Conservation (phyloP, 2,113 vertebrate species). For the Ginglymostoma cirratum region DNA sequence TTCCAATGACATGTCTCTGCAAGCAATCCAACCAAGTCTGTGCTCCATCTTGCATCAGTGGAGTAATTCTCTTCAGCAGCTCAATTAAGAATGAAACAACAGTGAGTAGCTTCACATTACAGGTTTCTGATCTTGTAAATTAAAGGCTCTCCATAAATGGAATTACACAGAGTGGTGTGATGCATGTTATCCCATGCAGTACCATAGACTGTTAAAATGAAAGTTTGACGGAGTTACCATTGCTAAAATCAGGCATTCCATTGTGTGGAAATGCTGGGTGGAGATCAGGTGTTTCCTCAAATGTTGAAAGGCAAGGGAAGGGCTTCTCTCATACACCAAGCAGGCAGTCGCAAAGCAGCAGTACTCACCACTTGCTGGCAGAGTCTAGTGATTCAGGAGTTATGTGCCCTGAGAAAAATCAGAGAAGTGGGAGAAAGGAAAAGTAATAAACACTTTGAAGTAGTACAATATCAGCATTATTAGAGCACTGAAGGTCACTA, state of each 20-base stretch:
- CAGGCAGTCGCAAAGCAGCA: neutral
- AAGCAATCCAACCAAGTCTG: neutral
- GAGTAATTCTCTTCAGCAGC: neutral
- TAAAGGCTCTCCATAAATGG: neutral
- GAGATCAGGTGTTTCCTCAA: neutral
- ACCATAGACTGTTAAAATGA: neutral
- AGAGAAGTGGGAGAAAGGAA: neutral
- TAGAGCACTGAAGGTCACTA: neutral
- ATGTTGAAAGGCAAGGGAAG: neutral
- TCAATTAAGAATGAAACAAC: neutral
- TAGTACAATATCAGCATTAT: neutral
- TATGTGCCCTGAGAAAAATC: neutral
- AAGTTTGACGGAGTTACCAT: neutral
- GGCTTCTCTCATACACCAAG: neutral
- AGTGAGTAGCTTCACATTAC: no score
- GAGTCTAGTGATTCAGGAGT: neutral
- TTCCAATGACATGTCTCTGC: neutral
- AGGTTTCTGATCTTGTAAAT: neutral
- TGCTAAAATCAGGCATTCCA: neutral
- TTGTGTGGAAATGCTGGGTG: neutral
- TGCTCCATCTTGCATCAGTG: neutral
- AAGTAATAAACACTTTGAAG: neutral
- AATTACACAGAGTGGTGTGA: neutral
- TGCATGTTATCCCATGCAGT: no score
- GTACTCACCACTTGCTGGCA: neutral